A percentile compares a stretch with the other conserved stretches of the same genome.
phyloP scores from a whole-genome alignment of 2,888 invertebrate genomes.

The Dryomyza anilis region DNA sequence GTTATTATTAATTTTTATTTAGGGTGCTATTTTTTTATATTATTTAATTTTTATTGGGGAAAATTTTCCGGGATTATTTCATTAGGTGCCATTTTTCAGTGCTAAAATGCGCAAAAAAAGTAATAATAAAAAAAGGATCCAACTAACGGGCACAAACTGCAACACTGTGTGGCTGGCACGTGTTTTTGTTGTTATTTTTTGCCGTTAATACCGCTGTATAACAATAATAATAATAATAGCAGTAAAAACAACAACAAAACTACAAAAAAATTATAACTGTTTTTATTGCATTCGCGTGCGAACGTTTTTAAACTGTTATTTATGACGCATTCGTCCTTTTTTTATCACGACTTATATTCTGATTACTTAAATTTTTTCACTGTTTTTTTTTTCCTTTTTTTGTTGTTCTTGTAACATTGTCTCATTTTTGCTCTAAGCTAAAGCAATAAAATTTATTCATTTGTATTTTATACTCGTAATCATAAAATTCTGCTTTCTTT shows the following conservation, averaged over 20 bases:
- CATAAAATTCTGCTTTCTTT: no score
- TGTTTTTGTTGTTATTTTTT: neutral
- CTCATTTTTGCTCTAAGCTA: no score
- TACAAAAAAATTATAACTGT: slow-evolving; percentile 11
- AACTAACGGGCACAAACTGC: slow-evolving; percentile 6
- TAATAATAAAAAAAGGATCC: neutral
- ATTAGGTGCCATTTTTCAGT: no score
- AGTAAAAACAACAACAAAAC: slow-evolving; percentile 12
- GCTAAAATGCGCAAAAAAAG: neutral
- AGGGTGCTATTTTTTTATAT: no score
- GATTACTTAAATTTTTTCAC: slow-evolving; percentile 7
- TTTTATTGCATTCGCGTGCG: slow-evolving; percentile 36
- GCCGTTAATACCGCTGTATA: slow-evolving; percentile 6
- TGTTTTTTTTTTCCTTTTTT: slow-evolving; percentile 16
- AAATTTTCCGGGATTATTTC: no score
- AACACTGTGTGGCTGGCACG: neutral
- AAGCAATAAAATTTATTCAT: no score
- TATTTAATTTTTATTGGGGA: no score
- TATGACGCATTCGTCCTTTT: slow-evolving; percentile 33
- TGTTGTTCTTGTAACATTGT: neutral
- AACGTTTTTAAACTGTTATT: slow-evolving; percentile 34
- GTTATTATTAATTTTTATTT: no score
- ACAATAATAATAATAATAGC: slow-evolving; percentile 14
- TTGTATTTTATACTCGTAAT: no score
- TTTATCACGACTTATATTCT: slow-evolving; percentile 3